Evolutionary conservation across 2,888 invertebrate species (phyloP).

Genomic region (Meliscaeva auricollis): DNA sequence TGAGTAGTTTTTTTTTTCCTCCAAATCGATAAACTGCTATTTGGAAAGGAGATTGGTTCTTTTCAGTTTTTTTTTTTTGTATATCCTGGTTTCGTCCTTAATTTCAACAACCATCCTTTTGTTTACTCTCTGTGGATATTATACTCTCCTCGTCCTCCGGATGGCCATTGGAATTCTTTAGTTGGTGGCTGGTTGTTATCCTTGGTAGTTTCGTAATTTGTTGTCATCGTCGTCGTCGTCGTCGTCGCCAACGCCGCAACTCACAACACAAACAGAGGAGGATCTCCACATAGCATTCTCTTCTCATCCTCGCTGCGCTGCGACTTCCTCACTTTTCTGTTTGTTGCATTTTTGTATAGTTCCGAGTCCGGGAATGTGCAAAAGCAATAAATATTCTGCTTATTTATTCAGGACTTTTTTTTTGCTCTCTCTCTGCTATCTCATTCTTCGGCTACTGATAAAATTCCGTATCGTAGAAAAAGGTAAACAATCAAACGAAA

Average conservation of each 20-base stretch:
- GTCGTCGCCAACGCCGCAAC: neutral
- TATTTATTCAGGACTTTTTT: slow-evolving; percentile 56
- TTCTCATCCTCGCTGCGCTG: slow-evolving; percentile 10
- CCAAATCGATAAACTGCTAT: slow-evolving; percentile 62
- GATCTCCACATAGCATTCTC: slow-evolving; percentile 67
- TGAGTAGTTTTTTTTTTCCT: slow-evolving; percentile 13
- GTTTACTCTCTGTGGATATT: slow-evolving; percentile 27
- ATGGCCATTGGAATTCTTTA: slow-evolving; percentile 26
- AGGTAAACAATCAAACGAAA: slow-evolving; percentile 69
- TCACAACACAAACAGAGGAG: slow-evolving; percentile 25
- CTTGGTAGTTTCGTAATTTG: slow-evolving; percentile 66
- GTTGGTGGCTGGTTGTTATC: slow-evolving; percentile 22
- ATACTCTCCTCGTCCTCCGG: neutral
- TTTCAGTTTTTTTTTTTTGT: neutral
- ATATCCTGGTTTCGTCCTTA: slow-evolving; percentile 26
- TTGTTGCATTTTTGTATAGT: slow-evolving; percentile 52
- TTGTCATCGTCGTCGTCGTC: slow-evolving; percentile 67
- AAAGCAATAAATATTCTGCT: slow-evolving; percentile 70
- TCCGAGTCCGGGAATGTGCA: slow-evolving; percentile 44
- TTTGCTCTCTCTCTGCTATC: too few relatives aligned
- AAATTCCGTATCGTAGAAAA: slow-evolving; percentile 55
- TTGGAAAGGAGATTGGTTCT: slow-evolving; percentile 28
- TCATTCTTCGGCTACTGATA: slow-evolving; percentile 38
- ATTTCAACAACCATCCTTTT: slow-evolving; percentile 46
- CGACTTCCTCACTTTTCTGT: slow-evolving; percentile 10